phyloP scores from a whole-genome alignment of 2,888 invertebrate genomes.

The Oasisia sp. region DNA sequence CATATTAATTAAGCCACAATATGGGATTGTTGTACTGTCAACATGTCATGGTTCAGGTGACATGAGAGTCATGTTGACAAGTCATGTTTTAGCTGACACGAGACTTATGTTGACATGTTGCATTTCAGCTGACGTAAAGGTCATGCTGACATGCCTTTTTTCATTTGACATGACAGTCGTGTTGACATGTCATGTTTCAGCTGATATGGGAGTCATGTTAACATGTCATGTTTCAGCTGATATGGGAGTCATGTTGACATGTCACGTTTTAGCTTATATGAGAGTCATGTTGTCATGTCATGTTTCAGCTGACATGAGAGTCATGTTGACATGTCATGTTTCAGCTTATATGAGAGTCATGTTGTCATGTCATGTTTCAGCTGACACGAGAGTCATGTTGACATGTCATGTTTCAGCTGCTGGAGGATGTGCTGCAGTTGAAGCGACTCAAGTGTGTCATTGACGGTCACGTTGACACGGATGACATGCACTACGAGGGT shows the following conservation, averaged over 20 bases:
- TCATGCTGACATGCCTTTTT: neutral
- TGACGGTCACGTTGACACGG: constrained; percentile 62
- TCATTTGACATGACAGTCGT: neutral
- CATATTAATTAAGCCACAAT: neutral
- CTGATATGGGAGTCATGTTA: neutral
- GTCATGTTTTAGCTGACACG: neutral
- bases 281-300: neutral
- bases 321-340: neutral
- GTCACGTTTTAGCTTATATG: neutral
- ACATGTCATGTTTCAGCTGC: constrained; percentile 31
- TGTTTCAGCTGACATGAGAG: neutral
- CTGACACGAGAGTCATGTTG: neutral
- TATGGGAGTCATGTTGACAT: neutral
- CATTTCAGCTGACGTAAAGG: neutral
- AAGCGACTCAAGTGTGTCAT: constrained; percentile 63
- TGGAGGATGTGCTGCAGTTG: constrained; percentile 64
- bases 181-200: neutral
- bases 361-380: neutral
- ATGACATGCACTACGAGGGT: constrained; percentile 61
- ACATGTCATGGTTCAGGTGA: neutral
- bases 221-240: constrained; percentile 2
- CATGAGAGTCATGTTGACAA: neutral
- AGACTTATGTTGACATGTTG: neutral
- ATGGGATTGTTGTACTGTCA: neutral
- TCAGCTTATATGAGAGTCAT: neutral